These are phyloP conservation scores for Danionella dracula DNA, from an alignment of 2,797 vertebrate genomes.

Conservation along the genomic window DNA sequence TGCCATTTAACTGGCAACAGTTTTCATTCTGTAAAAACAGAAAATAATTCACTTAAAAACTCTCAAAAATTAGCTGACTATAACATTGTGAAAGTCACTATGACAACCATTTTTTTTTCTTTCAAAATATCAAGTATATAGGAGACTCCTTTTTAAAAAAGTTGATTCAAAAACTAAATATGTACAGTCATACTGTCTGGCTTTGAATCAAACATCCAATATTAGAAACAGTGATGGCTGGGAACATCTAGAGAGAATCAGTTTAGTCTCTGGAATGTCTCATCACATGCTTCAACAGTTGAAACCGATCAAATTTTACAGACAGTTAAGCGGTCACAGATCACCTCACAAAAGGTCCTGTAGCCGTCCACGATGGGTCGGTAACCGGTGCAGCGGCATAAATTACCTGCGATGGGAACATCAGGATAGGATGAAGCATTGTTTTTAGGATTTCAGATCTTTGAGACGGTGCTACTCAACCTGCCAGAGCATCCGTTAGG, in stretches of 20 bases:
- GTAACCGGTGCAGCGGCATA: slow-evolving; percentile 74
- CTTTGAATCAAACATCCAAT: neutral
- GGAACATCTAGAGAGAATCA: neutral
- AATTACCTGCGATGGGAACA: slow-evolving; percentile 57
- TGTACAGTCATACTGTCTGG: neutral
- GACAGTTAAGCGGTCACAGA: neutral
- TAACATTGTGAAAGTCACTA: neutral
- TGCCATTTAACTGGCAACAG: slow-evolving; percentile 34
- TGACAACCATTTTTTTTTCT: neutral
- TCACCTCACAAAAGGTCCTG: slow-evolving; percentile 68
- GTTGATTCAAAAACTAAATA: neutral
- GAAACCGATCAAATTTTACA: neutral
- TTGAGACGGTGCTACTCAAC: slow-evolving; percentile 43
- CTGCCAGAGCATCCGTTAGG: slow-evolving; percentile 69
- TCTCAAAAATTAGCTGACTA: neutral
- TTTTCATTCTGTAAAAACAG: slow-evolving; percentile 11
- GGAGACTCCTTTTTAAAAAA: neutral
- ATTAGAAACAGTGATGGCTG: neutral
- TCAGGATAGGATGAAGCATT: neutral
- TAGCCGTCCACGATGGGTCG: slow-evolving; percentile 69
- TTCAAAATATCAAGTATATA: neutral
- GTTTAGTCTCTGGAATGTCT: neutral
- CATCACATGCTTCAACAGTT: neutral
- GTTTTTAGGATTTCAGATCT: neutral
- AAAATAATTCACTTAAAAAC: neutral